Base-by-base conservation (phyloP, 2,888 invertebrate genomes). In the Geotrupes spiniger region DNA sequence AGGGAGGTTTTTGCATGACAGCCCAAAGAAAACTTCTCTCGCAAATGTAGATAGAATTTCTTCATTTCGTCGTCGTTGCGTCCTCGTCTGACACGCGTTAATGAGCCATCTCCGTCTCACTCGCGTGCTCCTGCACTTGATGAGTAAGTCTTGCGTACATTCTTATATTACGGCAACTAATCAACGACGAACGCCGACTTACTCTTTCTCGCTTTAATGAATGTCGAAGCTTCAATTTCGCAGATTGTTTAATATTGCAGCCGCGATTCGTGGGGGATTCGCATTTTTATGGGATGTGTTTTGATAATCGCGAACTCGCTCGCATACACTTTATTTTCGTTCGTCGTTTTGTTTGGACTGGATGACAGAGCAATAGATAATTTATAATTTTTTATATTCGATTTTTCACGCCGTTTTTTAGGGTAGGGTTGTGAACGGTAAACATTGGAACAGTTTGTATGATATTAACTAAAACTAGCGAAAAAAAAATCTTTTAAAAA, bases 31-130 rank as follows among this genome's bases (percentile, higher is more conserved):
- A 69, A 69, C 66, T 68, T 65, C 66, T 62, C 66, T 74, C 74
- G 77, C 75, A 77, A 76, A 77, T 76, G 76, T 77, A 77, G 77
- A 78, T 78, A 77, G 78, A 78, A 78, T 78, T 78, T 78, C 78
- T 78, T 78, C 78, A 78, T 78, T 78, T 78, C 75, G 74, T 67
- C 74, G 68, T 21, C 21, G 21, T 21, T 71, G 70, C 69, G 66
- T 74, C 73, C 68, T 66, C 61, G 63, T 70, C 66, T 63, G 61
- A 58, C 65, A 51, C 15, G 12, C 33, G 26, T 47, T 60, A 60
- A 60, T 60, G 60, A 58, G 52, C 58, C 59, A 53, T 51, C 54
- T 49, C 56, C 58, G 52, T 65, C 66, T 60, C 54, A 51, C 52
- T 66, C 58, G 42, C 54, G 56, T 60, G 61, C 60, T 63, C 64